Conservation (phyloP, 2,888 invertebrate species). For the Bombylius major region DNA sequence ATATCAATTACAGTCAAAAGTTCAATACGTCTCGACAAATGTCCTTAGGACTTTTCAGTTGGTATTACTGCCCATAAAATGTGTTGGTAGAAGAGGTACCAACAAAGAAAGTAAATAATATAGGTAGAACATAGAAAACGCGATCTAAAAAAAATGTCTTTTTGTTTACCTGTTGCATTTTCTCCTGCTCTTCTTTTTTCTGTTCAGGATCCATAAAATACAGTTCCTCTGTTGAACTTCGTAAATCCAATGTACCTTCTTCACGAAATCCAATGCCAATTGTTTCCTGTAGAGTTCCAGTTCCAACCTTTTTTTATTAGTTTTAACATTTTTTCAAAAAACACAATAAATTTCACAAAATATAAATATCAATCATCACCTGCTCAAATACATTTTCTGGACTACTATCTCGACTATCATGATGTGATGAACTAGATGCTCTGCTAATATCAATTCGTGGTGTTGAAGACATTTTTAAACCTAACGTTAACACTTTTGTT, state of each 20-base stretch:
- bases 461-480: constrained; percentile 53
- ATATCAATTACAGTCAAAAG: too few species aligned
- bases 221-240: constrained; percentile 79
- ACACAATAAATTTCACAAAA: constrained; percentile 16
- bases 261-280: constrained; percentile 49
- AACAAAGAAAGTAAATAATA: too few species aligned
- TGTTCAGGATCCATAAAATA: constrained; percentile 59
- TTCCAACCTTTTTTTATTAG: constrained; percentile 35
- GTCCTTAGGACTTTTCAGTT: too few species aligned
- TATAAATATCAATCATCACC: constrained; percentile 30
- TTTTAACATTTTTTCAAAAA: constrained; percentile 18
- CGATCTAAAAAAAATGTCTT: background rate
- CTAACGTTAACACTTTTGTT: constrained; percentile 18
- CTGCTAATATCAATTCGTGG: constrained; percentile 82
- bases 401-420: constrained; percentile 72
- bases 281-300: constrained; percentile 40
- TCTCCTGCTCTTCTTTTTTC: constrained; percentile 35
- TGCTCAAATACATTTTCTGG: constrained; percentile 73
- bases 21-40: too few species aligned
- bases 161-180: constrained; percentile 22
- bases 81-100: too few species aligned
- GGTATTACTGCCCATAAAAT: too few species aligned
- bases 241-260: constrained; percentile 72
- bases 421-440: constrained; percentile 78
- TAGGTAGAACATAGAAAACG: too few species aligned